Conservation (phyloP, 35 echinoderm and acorn worm species). For the Strongylocentrotus purpuratus region DNA sequence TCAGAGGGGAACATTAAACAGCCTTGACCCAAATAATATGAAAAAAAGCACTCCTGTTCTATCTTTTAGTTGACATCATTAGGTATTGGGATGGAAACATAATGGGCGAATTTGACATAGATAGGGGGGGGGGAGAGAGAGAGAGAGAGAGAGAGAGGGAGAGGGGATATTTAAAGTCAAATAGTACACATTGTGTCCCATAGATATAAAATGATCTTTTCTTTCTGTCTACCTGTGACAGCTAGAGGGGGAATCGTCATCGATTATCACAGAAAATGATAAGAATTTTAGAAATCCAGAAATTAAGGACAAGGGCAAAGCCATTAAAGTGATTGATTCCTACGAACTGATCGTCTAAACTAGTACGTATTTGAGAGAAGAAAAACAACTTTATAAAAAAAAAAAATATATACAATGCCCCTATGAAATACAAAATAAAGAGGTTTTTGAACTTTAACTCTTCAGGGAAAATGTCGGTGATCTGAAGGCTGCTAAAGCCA, state of each 20-base stretch:
- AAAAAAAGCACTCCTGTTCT: neutral
- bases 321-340: neutral
- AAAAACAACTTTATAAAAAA: neutral
- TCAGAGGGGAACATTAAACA: neutral
- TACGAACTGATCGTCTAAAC: neutral
- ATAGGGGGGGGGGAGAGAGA: no score
- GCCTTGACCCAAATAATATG: neutral
- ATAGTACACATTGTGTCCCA: no score
- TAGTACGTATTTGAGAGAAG: neutral
- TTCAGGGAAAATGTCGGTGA: neutral
- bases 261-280: no score
- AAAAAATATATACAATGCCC: neutral
- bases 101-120: neutral
- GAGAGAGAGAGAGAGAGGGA: no score
- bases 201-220: no score
- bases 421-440: neutral
- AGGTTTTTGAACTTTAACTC: neutral
- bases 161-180: no score
- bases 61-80: neutral
- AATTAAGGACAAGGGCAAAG: neutral
- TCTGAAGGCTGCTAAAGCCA: neutral
- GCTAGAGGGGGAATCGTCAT: no score
- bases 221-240: no score
- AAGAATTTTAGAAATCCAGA: no score
- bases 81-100: neutral